These are phyloP conservation scores for Heliconius hewitsoni DNA, from an alignment of 1,140 invertebrate genomes.

Conservation along the genomic window DNA sequence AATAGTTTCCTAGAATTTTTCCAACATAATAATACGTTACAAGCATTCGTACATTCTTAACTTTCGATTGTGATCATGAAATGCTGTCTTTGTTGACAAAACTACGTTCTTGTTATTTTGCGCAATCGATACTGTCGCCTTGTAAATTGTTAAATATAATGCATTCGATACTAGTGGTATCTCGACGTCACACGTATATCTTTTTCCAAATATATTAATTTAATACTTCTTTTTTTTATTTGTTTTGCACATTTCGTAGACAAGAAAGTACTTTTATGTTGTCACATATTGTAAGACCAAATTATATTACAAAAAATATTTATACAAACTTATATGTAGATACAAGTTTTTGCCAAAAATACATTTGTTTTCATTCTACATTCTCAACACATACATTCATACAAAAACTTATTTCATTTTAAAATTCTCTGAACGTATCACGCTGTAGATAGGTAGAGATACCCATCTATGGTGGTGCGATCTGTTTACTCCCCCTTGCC, in stretches of 20 bases:
- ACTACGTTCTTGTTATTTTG: constrained; percentile 11
- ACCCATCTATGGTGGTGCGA: neutral
- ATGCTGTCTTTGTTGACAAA: constrained; percentile 15
- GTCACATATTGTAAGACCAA: neutral
- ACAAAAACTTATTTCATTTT: constrained; percentile 2
- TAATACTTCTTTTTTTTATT: too few relatives aligned
- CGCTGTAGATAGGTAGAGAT: neutral
- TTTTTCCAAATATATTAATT: too few relatives aligned
- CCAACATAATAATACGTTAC: constrained; percentile 2
- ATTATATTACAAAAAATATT: neutral
- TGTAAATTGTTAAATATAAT: neutral
- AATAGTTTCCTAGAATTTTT: constrained; percentile 11
- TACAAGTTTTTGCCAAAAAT: neutral
- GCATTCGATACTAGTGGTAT: neutral
- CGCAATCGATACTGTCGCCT: neutral
- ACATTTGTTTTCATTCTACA: neutral
- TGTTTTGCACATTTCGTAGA: too few relatives aligned
- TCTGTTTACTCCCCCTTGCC: constrained; percentile 21
- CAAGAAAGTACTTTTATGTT: too few relatives aligned
- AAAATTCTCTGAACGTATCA: neutral
- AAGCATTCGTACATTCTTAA: constrained; percentile 12
- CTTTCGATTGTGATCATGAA: constrained; percentile 15
- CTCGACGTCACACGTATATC: too few relatives aligned
- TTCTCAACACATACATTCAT: neutral
- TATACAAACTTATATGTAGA: neutral